Conservation (phyloP, 2,113 vertebrate species). For the Nycticryphes semicollaris region DNA sequence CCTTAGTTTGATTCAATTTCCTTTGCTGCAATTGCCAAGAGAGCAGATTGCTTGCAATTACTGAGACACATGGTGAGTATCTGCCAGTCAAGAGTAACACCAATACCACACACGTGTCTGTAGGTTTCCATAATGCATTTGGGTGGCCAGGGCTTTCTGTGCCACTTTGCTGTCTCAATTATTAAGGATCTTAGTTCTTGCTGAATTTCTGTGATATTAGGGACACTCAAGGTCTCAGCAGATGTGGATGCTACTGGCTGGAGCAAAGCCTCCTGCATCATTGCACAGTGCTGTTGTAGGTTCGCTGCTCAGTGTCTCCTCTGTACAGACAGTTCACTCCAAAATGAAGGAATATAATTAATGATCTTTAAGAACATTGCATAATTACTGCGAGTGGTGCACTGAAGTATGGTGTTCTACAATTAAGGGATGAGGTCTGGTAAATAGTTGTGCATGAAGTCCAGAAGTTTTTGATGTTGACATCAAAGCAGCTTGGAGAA, state of each 20-base stretch:
- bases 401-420: not conserved
- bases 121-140: not conserved
- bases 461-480: conserved; percentile 17
- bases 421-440: not conserved
- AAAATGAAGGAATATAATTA: not conserved
- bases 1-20: not conserved
- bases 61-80: not conserved
- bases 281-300: fast-evolving
- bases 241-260: not conserved
- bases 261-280: not conserved
- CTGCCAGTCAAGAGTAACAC: not conserved
- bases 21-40: not conserved
- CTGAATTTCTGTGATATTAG: fast-evolving
- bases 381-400: not conserved
- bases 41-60: not conserved
- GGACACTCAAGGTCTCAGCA: not conserved
- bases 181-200: not conserved
- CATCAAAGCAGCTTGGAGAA: conserved; percentile 23
- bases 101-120: fast-evolving
- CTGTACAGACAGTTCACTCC: not conserved
- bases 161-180: not conserved
- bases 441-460: not conserved
- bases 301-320: not conserved
- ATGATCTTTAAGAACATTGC: not conserved
- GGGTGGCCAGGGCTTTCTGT: fast-evolving